Evolutionary conservation across 2,797 vertebrate species (phyloP), one percentile per base, ranked within the genome.

Genomic region (Rhynchonycteris naso): DNA sequence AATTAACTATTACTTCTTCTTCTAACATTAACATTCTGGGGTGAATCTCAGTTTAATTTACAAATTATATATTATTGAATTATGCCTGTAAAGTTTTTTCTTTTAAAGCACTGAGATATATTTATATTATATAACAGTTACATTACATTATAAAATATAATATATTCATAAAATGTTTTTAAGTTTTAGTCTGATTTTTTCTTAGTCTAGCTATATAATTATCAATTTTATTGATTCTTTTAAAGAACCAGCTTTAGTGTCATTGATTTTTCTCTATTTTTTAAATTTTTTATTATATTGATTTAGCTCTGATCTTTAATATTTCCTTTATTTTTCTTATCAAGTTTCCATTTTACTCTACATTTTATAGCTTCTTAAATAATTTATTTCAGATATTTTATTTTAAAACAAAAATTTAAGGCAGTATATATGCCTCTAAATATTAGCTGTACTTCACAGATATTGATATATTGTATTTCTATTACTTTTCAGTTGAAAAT

Each of bases 171-270:
- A 58, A 75, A 18, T 50, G 1, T 58, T 47, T 47, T 81, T 9
- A 22, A 47, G 88, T 74, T 88, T 59, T 68, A 91, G 50, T 78
- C 4, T 35, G 82, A 82, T 47, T 88, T 93, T 88, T 88, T 15
- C 26, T 72, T 16, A 71, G 21, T 76, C 50, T 52, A 52, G 10
- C 26, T 66, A 86, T 9, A 86, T 10, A 33, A 7, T 72, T 50
- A 61, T 63, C 56, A 52, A 50, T 80, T 71, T 56, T 69, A 47
- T 58, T n/a, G 18, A 33, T 33, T 21, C 61, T 74, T 87, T 26
- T 28, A 69, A 80, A 47, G 65, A 69, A 50, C 7, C 30, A 28
- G 3, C 8, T 92, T 91, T 30, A 69, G 16, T 68, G 26, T 61
- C 38, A 19, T 14, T 72, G 24, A 59, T 78, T 78, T 78, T 69